Evolutionary conservation across 2,888 invertebrate genomes (phyloP), one percentile per base, ranked within the genome.

Genomic region (Anoncus sp.): DNA sequence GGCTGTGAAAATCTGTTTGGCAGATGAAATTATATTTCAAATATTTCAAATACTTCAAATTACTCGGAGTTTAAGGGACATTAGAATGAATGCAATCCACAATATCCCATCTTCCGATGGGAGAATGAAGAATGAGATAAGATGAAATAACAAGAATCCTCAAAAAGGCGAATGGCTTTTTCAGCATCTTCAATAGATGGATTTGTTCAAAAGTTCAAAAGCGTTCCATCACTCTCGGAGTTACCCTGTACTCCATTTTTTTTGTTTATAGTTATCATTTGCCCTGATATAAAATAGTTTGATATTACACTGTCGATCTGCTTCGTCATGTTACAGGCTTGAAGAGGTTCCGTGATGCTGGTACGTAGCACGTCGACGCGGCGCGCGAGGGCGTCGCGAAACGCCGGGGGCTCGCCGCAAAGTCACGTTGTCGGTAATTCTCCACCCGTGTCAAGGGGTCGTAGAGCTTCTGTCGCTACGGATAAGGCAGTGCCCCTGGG

Each of bases 361-460:
- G 94, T 94, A 85, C 92, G 95, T 86, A 94, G 94, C 84, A 94
- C 95, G 35, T 95, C 95, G 43, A 93, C 94, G 73, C 92, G 95
- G 67, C 93, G 95, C 80, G 93, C 95, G 18, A 92, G 95, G 69
- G 94, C 95, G 73, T 94, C 95, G 10, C 92, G 95, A 75, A 94
- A 94, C 84, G 94, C 94, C 16, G 94, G 94, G 43, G 94, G 94
- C 5, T 94, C 94, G 1, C 94, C 94, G 1, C 94, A 94, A 85
- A 92, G 93, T 14, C 91, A 93, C 75, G 92, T 93, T 63, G 35
- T 83, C 85, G 53, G 81, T 83, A 43, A 80, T 84, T 71, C 87
- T 90, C 1, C 62, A 20, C 90, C 85, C 16, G 49, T 77, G 27
- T 62, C 79, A 49, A 82, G 85, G 60, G 86, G 92, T 81, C 84